Conservation (phyloP, 2,797 vertebrate genomes). For the Hyperoplus immaculatus region DNA sequence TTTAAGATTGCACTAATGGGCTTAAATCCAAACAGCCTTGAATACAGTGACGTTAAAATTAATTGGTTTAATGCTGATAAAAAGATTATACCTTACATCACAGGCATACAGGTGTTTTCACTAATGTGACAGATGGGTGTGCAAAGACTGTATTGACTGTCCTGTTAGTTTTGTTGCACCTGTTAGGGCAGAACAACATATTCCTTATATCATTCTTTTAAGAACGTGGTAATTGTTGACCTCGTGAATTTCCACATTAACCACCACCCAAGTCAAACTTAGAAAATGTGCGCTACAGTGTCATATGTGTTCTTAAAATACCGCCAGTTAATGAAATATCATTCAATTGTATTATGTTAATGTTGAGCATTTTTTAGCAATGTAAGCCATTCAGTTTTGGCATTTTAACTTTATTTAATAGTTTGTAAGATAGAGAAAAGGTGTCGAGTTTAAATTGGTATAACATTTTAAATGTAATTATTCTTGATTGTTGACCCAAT, state of each 20-base stretch:
- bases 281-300: not conserved
- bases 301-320: not conserved
- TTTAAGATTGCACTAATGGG: not conserved
- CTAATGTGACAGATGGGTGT: constrained; percentile 12
- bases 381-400: not conserved
- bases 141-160: constrained; percentile 4
- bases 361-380: constrained; percentile 7
- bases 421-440: not conserved
- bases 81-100: not conserved
- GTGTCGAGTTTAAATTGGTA: not conserved
- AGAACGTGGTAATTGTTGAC: constrained; percentile 22
- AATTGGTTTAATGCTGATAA: constrained; percentile 2
- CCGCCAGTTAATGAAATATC: not conserved
- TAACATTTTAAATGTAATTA: too few relatives aligned
- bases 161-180: constrained; percentile 40
- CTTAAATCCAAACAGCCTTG: not conserved
- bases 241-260: constrained; percentile 14
- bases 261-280: constrained; percentile 23
- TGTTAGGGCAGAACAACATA: constrained; percentile 10
- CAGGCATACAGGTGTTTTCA: not conserved
- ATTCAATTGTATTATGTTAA: not conserved
- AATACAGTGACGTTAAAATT: not conserved
- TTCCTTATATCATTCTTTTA: constrained; percentile 14
- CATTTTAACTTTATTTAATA: not conserved
- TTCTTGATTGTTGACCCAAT: not conserved